These are phyloP conservation scores for Octopus sinensis DNA, from an alignment of 1,140 invertebrate species.

Conservation along the genomic window DNA sequence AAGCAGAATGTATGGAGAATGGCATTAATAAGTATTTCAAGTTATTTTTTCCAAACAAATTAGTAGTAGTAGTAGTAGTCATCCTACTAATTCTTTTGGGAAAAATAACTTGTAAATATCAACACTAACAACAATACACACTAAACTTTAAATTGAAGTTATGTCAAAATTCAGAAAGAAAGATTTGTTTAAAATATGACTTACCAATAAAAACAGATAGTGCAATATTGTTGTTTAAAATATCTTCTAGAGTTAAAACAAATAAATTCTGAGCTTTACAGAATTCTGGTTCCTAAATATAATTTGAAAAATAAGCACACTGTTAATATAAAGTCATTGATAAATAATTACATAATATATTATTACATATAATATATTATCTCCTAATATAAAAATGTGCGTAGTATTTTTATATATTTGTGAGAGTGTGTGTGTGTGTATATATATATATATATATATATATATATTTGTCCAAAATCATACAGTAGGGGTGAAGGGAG, in stretches of 20 bases:
- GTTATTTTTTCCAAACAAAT: too few relatives aligned
- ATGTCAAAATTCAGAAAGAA: too few relatives aligned
- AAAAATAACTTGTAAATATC: too few relatives aligned
- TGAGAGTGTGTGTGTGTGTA: too few relatives aligned
- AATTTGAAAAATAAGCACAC: background rate
- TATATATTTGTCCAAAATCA: too few relatives aligned
- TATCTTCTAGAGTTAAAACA: conserved; percentile 34
- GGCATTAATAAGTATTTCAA: too few relatives aligned
- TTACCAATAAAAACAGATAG: conserved; percentile 34
- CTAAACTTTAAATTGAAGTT: too few relatives aligned
- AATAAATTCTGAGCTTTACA: conserved; percentile 34
- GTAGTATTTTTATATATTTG: background rate
- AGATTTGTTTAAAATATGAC: background rate
- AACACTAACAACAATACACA: too few relatives aligned
- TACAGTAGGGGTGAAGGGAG: too few relatives aligned
- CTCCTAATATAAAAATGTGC: background rate
- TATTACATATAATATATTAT: background rate
- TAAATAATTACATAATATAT: background rate
- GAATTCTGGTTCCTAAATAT: conserved; percentile 25
- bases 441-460: too few relatives aligned
- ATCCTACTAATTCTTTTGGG: too few relatives aligned
- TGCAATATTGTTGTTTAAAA: conserved; percentile 34
- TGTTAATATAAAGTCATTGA: background rate
- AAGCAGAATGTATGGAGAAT: background rate
- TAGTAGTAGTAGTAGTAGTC: too few relatives aligned